Evolutionary conservation across 2,888 invertebrate species (phyloP), one percentile per base, ranked within the genome.

Genomic region (Anoplius nigerrimus): DNA sequence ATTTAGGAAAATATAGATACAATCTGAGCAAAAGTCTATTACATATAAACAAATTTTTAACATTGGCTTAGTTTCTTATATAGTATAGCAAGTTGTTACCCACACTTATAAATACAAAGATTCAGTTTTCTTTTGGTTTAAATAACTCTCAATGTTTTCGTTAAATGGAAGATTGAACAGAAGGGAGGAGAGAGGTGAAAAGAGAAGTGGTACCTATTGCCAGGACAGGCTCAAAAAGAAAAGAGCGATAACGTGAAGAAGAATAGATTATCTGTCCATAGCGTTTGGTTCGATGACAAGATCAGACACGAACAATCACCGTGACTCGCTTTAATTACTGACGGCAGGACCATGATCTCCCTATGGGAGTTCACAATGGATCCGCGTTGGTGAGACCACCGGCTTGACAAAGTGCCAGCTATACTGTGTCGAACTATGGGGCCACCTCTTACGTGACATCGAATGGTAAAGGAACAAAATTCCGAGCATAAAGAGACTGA

Each of bases 301-400:
- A 80, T 83, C 78, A 69, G 75, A 66, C 81, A 80, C 77, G 75
- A 75, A 83, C 78, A 73, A 81, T 84, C 82, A 82, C 80, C 83
- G 79, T 83, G 84, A 84, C 82, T 84, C 75, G 77, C 81, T 84
- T 82, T 83, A 84, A 84, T 83, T 83, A 83, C 75, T 76, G 74
- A 67, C 57, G 62, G 62, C 60, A 62, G 48, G 72, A 11, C 60
- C 68, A 62, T 15, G 52, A 8, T 20, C 52, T 21, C 52, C 13
- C 51, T 51, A 79, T 69, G 70, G 46, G 72, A 64, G 66, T 63
- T 56, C 62, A 5, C 42, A 8, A 34, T 61, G 58, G 61, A 58
- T 16, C 51, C 34, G 67, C 52, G 55, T 65, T 53, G 52, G 58
- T 57, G n/a, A 71, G 82, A 78, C 80, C 82, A 82, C 81, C 82